phyloP scores from a whole-genome alignment of 1,140 invertebrate species.

The Aphelinus certus region DNA sequence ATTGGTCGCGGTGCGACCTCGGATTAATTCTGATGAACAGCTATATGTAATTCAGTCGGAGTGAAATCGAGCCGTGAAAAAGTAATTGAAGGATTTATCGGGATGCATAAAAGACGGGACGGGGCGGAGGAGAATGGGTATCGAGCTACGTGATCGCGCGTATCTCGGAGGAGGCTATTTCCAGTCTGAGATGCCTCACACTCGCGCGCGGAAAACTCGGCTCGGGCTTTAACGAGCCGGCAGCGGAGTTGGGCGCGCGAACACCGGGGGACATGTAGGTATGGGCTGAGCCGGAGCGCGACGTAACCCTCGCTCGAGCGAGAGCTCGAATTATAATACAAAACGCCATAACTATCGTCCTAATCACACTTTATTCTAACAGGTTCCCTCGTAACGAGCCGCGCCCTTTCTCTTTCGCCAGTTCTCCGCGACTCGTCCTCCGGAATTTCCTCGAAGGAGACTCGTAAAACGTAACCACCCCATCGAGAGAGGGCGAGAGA shows the following conservation, averaged over 20 bases:
- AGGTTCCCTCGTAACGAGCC: conserved; percentile 60
- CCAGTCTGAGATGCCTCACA: conserved; percentile 45
- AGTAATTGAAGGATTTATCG: neutral
- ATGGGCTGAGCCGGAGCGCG: neutral
- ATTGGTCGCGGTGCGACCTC: too few species aligned
- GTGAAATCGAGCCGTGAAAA: too few species aligned
- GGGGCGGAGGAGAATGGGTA: neutral
- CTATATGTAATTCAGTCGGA: too few species aligned
- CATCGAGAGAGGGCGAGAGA: conserved; percentile 47
- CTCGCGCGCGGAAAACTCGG: conserved; percentile 54
- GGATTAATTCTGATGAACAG: neutral
- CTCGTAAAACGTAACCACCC: conserved; percentile 62
- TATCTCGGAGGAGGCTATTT: conserved; percentile 23
- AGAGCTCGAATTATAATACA: conserved; percentile 61
- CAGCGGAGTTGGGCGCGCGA: conserved; percentile 37
- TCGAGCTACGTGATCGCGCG: conserved; percentile 23
- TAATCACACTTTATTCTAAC: conserved; percentile 66
- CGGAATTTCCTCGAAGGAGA: conserved; percentile 52
- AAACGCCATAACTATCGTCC: conserved; percentile 65
- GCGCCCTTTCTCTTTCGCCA: conserved; percentile 19
- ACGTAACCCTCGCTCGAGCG: conserved; percentile 51
- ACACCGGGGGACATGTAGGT: conserved; percentile 39
- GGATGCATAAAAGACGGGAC: neutral
- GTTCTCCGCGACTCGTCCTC: conserved; percentile 14
- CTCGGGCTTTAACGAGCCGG: conserved; percentile 57